phyloP scores from a whole-genome alignment of 2,113 vertebrate species.

The human (Homo sapiens) region DNA sequence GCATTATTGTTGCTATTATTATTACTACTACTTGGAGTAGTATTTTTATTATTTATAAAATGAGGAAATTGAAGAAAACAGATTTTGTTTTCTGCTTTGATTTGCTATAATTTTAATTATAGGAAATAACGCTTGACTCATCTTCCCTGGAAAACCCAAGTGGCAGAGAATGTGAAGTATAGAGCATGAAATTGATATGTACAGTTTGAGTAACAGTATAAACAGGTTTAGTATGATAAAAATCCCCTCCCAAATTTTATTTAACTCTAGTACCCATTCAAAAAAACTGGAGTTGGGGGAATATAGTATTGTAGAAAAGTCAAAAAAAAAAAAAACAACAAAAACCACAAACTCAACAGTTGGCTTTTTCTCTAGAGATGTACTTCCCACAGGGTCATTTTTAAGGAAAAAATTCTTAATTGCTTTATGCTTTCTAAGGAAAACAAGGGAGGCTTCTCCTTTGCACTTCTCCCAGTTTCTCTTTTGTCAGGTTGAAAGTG shows the following conservation, averaged over 20 bases:
- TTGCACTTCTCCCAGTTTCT: neutral
- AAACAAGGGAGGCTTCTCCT: neutral
- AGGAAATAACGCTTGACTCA: too few species aligned
- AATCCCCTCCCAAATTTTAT: neutral
- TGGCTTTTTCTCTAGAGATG: neutral
- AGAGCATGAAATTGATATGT: neutral
- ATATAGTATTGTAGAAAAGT: neutral
- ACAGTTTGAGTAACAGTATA: neutral
- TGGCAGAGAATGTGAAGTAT: accelerated
- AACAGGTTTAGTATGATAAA: neutral
- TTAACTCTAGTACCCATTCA: neutral
- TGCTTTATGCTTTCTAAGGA: neutral
- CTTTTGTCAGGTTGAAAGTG: too few species aligned
- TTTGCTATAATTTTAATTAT: neutral
- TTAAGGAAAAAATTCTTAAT: neutral
- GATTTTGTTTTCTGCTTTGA: neutral
- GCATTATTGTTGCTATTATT: neutral
- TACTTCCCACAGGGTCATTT: neutral
- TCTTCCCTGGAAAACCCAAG: neutral
- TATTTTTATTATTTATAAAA: neutral
- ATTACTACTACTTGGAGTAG: neutral
- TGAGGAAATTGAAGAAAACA: neutral
- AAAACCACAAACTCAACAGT: neutral
- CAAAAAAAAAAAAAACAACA: too few species aligned
- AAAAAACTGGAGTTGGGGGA: neutral